phyloP scores from a whole-genome alignment of 2,888 invertebrate species.

The Camponotus fellah region DNA sequence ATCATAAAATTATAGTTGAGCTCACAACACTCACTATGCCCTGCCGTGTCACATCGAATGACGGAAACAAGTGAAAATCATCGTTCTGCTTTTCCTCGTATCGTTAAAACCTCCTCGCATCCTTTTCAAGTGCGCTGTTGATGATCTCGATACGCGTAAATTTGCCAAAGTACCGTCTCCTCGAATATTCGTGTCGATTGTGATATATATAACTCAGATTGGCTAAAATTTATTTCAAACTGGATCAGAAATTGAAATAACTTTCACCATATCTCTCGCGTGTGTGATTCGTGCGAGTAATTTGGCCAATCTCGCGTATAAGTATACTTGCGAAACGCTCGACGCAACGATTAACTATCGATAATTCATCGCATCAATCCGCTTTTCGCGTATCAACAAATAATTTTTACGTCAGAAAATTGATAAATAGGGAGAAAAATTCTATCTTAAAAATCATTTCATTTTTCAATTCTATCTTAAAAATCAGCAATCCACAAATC shows the following conservation, averaged over 20 bases:
- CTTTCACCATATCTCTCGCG: constrained; percentile 79
- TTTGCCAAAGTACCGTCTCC: constrained; percentile 56
- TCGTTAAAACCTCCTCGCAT: neutral
- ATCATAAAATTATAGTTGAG: constrained; percentile 62
- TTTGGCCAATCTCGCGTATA: constrained; percentile 55
- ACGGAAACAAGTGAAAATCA: constrained; percentile 48
- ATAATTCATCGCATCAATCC: neutral
- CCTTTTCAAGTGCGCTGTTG: neutral
- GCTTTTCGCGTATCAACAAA: neutral
- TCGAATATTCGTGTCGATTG: constrained; percentile 27
- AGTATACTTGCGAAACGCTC: constrained; percentile 20
- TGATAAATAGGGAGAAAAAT: neutral
- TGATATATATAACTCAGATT: constrained; percentile 64
- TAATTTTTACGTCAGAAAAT: constrained; percentile 13
- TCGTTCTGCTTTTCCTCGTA: neutral
- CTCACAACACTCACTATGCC: constrained; percentile 61
- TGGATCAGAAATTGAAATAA: constrained; percentile 86
- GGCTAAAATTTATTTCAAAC: constrained; percentile 85
- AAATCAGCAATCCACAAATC: constrained; percentile 22
- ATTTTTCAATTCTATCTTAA: neutral
- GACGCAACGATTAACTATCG: constrained; percentile 13
- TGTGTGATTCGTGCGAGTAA: constrained; percentile 45
- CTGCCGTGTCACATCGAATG: constrained; percentile 73
- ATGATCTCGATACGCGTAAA: constrained; percentile 24
- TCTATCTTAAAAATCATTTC: neutral